A percentile compares a stretch with the other conserved stretches of the same genome.
These are phyloP conservation scores for Leistus spinibarbis DNA, from an alignment of 2,888 invertebrate species.

Conservation along the genomic window DNA sequence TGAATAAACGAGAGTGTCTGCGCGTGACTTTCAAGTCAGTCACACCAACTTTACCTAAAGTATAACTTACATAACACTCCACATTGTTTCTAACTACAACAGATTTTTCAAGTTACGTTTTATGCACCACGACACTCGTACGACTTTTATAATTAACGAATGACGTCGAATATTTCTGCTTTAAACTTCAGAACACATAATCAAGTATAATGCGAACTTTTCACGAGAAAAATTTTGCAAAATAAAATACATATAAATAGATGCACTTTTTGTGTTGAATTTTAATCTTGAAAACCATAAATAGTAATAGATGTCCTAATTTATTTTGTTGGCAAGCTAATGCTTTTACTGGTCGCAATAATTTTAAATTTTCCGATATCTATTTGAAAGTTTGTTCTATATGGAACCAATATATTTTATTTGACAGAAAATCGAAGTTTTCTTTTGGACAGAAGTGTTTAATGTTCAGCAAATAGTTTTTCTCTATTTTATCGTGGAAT, in stretches of 20 bases:
- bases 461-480: neutral
- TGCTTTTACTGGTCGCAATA: neutral
- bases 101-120: neutral
- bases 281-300: neutral
- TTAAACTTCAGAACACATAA: neutral
- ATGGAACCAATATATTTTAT: neutral
- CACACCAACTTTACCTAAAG: neutral
- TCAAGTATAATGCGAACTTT: neutral
- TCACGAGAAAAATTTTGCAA: no score
- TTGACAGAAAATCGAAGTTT: neutral
- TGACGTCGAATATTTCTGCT: neutral
- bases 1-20: conserved; percentile 4
- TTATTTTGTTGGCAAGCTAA: neutral
- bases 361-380: neutral
- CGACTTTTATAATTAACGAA: neutral
- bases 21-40: conserved; percentile 1
- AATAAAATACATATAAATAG: neutral
- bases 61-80: neutral
- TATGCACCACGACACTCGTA: neutral
- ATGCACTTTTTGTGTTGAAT: neutral
- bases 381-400: neutral
- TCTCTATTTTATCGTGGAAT: neutral
- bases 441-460: neutral
- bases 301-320: neutral
- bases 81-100: neutral